These are phyloP conservation scores for Andinoacara biseriatus DNA, from an alignment of 2,113 vertebrate genomes.

Conservation along the genomic window DNA sequence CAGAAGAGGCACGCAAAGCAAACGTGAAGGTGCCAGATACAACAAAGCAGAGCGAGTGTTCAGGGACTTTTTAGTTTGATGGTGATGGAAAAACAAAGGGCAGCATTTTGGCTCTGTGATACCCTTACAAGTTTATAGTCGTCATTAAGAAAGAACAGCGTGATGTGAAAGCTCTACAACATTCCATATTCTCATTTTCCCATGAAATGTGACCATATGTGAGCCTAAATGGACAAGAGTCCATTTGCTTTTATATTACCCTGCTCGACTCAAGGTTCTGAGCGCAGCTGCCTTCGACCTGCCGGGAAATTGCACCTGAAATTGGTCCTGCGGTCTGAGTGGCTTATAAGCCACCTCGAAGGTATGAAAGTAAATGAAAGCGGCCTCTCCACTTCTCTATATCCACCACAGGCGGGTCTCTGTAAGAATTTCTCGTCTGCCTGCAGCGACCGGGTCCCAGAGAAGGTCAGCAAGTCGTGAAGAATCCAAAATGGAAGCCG, in stretches of 20 bases:
- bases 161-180: slow-evolving; percentile 1
- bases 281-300: slow-evolving; percentile 62
- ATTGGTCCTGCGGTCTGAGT: slow-evolving; percentile 67
- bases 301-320: slow-evolving; percentile 70
- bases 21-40: slow-evolving; percentile 44
- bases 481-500: slow-evolving; percentile 34
- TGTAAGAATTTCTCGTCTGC: slow-evolving; percentile 14
- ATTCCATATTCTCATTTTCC: slow-evolving; percentile 33
- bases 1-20: slow-evolving; percentile 34
- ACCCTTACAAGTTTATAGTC: not conserved
- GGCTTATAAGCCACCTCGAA: slow-evolving; percentile 39
- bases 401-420: slow-evolving; percentile 23
- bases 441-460: slow-evolving; percentile 13
- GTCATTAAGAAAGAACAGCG: not conserved
- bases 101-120: not conserved
- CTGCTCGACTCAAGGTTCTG: slow-evolving; percentile 18
- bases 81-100: slow-evolving; percentile 28
- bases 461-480: slow-evolving; percentile 33
- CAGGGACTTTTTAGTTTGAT: not conserved
- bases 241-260: slow-evolving; percentile 58
- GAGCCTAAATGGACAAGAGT: slow-evolving; percentile 30
- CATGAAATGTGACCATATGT: slow-evolving; percentile 48
- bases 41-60: slow-evolving; percentile 34
- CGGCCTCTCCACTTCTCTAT: slow-evolving; percentile 25
- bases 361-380: slow-evolving; percentile 58